Percentiles rank a stretch among this genome's conserved stretches.
These are phyloP conservation scores for Erythrocercus mccallii DNA, from an alignment of 2,113 vertebrate genomes.

Conservation along the genomic window DNA sequence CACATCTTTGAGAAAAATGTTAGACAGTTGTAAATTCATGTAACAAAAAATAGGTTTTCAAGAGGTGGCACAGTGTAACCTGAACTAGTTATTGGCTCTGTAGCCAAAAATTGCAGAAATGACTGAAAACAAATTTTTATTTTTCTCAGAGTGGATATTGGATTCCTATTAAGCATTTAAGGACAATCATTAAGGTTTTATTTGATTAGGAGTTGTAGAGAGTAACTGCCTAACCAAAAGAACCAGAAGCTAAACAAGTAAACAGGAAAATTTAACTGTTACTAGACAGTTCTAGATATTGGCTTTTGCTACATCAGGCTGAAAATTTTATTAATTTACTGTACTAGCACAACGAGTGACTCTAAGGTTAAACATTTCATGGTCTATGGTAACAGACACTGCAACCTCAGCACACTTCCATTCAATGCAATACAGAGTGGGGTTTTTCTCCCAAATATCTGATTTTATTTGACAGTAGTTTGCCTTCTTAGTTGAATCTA, in stretches of 20 bases:
- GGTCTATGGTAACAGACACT: neutral
- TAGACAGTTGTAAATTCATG: neutral
- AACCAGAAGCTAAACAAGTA: neutral
- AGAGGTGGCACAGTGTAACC: neutral
- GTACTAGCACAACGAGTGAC: neutral
- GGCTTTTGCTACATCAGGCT: neutral
- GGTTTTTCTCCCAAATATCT: neutral
- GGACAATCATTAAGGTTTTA: neutral
- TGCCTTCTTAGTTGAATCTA: neutral
- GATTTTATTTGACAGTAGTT: neutral
- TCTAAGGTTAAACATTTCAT: neutral
- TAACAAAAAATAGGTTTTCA: neutral
- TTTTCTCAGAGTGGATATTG: neutral
- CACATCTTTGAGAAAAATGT: neutral
- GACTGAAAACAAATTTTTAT: neutral
- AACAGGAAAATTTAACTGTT: neutral
- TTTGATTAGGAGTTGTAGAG: neutral
- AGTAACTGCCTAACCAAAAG: neutral
- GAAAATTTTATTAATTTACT: neutral
- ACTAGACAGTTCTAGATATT: neutral
- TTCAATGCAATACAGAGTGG: accelerated
- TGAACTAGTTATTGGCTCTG: neutral
- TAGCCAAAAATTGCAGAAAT: neutral
- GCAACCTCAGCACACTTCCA: neutral
- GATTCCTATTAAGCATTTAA: neutral